These are phyloP conservation scores for Tineola bisselliella DNA, from an alignment of 2,888 invertebrate genomes.

Conservation along the genomic window DNA sequence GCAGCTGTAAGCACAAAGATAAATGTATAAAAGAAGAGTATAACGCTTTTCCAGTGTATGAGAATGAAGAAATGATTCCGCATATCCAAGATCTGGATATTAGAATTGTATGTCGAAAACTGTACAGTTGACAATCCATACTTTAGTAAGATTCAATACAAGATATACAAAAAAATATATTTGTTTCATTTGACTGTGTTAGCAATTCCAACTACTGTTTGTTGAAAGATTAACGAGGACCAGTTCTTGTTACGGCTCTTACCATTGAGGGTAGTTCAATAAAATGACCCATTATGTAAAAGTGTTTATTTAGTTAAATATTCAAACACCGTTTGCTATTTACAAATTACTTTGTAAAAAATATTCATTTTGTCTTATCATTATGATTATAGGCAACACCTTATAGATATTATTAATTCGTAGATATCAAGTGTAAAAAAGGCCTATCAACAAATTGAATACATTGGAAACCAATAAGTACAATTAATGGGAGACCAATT, in stretches of 20 bases:
- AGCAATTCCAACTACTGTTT: no score
- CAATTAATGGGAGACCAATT: conserved; percentile 25
- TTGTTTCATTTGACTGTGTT: no score
- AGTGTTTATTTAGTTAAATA: conserved; percentile 27
- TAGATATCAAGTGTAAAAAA: conserved; percentile 18
- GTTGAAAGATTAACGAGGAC: no score
- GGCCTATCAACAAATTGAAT: background rate
- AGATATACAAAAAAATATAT: background rate
- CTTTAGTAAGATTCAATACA: background rate
- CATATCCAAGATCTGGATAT: conserved; percentile 75
- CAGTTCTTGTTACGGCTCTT: no score
- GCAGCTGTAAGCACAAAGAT: conserved; percentile 55
- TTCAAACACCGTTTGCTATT: conserved; percentile 65
- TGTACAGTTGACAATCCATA: conserved; percentile 28
- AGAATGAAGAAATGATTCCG: conserved; percentile 60
- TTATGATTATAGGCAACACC: conserved; percentile 60
- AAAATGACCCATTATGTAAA: conserved; percentile 4
- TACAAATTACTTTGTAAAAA: conserved; percentile 67
- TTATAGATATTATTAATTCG: conserved; percentile 17
- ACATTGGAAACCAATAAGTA: conserved; percentile 43
- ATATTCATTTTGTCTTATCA: conserved; percentile 59
- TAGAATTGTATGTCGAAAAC: conserved; percentile 70
- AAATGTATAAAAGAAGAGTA: conserved; percentile 54
- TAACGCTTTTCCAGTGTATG: conserved; percentile 37
- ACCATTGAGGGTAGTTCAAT: no score